These are phyloP conservation scores for Camponotus fellah DNA, from an alignment of 2,888 invertebrate species.

Conservation along the genomic window DNA sequence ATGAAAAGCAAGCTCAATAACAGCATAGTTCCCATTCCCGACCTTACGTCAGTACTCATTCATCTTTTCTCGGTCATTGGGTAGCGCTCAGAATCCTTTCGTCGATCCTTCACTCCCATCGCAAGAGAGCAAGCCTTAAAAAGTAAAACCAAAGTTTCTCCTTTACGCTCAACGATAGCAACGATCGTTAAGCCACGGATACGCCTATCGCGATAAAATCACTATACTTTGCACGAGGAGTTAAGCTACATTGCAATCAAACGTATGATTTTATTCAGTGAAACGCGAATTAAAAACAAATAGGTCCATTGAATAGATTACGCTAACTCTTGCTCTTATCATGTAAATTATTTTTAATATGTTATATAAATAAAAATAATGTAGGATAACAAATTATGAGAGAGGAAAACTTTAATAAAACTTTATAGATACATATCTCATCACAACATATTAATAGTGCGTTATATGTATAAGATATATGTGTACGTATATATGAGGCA, in stretches of 20 bases:
- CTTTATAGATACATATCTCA: not conserved
- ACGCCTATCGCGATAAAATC: conserved; percentile 69
- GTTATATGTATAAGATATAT: not conserved
- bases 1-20: conserved; percentile 60
- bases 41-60: conserved; percentile 75
- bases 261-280: conserved; percentile 15
- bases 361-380: too few relatives aligned
- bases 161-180: conserved; percentile 56
- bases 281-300: conserved; percentile 54
- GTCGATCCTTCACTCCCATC: conserved; percentile 67
- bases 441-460: not conserved
- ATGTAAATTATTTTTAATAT: not conserved
- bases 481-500: not conserved
- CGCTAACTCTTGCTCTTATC: conserved; percentile 66
- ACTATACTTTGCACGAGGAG: conserved; percentile 39
- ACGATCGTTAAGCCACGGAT: conserved; percentile 59
- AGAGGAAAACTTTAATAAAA: not conserved
- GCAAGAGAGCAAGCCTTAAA: conserved; percentile 67
- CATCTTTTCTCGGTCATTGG: conserved; percentile 73
- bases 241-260: conserved; percentile 3
- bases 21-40: conserved; percentile 40
- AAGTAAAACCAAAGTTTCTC: conserved; percentile 79
- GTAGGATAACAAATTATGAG: not conserved
- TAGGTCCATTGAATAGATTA: conserved; percentile 58
- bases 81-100: conserved; percentile 70